Base-by-base conservation (phyloP, 2,888 invertebrate genomes). In the Abrostola tripartita region DNA sequence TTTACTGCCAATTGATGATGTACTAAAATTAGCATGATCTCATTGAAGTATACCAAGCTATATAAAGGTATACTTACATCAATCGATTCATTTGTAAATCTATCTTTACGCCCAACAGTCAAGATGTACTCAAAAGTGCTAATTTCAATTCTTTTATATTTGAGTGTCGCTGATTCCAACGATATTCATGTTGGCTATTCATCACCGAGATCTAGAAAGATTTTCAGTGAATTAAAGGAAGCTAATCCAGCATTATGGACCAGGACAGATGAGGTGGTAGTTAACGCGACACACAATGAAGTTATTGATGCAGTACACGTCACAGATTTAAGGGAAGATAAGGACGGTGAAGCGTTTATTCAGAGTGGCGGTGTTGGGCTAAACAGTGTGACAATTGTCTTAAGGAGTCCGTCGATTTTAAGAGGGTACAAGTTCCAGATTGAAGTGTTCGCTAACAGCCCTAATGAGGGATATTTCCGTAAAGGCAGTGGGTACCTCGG, bases 381-480 rank as follows among this genome's bases (percentile, higher is more conserved):
- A 4, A 89, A 86, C 12, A 88, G 81, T 80, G 93, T 93, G 0
- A 91, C 90, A 0, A 81, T 94, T 5, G 86, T 75, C 0, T 52
- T 94, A 51, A 90, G 90, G 44, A 93, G 93, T 68, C 93, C 93
- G 0, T 80, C 87, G 0, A 82, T 92, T 36, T 74, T 94, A 6
- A 82, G 92, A 68, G 94, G 93, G 0, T 93, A 92, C 62, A 91
- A 85, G 56, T 94, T 94, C 63, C 75, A 83, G 66, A 81, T 94
- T 9, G 91, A 93, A 76, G 92, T 94, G 11, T 94, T 82, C 51
- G 86, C 85, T 0, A 83, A 70, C 14, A 80, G 86, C 54, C 85
- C 88, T 0, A 87, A 78, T 37, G 74, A 73, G 2, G 77, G 81
- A 5, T 87, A 76, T 42, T 81, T 74, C n/a, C 86, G 74, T 9